Base-by-base conservation (phyloP, 35 echinoderm and acorn worm genomes). In the Lytechinus pictus region DNA sequence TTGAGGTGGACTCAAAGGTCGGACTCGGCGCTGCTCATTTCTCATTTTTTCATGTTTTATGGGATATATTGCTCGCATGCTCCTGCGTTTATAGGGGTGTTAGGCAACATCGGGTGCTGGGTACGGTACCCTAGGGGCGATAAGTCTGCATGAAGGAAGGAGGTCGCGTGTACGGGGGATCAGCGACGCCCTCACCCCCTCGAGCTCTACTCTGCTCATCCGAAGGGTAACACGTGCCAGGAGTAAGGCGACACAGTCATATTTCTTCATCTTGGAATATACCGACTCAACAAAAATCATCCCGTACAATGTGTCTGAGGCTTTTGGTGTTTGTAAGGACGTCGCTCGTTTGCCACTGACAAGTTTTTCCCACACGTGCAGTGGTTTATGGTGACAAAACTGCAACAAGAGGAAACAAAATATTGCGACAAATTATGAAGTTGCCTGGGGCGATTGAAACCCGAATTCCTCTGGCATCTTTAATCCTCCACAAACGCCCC, bases 191-290 rank as follows among this genome's bases (percentile, higher is more conserved):
- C 92, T 57, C 11, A 28, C 52, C 16, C 16, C 92, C 92, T 24
- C 53, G 9, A 44, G 92, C 52, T n/a, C 27, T 10, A 53, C 29
- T n/a, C 29, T 54, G 14, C 10, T 54, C 11, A 54, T 10, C 88
- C 88, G 52, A 10, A 27, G 92, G 53, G 14, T 54, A 54, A 93
- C 92, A 93, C 92, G 92, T 54, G 92, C 54, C 92, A 6, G 92
- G 55, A 93, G 92, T 57, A 54, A 93, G 92, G 53, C 92, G 55
- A 57, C 55, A 93, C 92, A 93, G 88, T 54, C 52, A 51, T 90
- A 54, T 90, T 90, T 44, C 52, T 44, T 90, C 16, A 44, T 44
- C 88, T 12, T 90, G 88, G 52, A 90, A 52, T 52, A 52, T 52
- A 90, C 52, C 88, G 88, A 54, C 29, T 44, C 88, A 90, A 90